These are phyloP conservation scores for Salvelinus sp. DNA, from an alignment of 2,113 vertebrate genomes.

Conservation along the genomic window DNA sequence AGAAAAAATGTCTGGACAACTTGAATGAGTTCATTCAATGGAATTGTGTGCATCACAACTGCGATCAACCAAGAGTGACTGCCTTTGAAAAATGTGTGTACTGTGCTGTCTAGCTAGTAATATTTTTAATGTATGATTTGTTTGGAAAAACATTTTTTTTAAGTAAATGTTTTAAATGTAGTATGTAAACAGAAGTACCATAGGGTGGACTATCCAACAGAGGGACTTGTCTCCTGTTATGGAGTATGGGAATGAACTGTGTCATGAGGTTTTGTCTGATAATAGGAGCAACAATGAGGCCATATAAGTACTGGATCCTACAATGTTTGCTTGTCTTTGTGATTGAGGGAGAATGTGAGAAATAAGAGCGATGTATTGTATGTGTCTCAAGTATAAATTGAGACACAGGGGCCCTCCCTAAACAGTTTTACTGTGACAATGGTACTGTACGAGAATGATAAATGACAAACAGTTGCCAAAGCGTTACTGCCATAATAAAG, in stretches of 20 bases:
- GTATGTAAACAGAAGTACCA: not conserved
- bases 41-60: not conserved
- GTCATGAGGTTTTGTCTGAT: not conserved
- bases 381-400: not conserved
- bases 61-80: not conserved
- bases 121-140: not conserved
- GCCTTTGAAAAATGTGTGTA: conserved; percentile 19
- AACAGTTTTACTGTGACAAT: conserved; percentile 6
- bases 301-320: not conserved
- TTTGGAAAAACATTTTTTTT: not conserved
- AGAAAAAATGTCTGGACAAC: not conserved
- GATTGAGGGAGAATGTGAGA: not conserved
- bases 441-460: not conserved
- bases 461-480: conserved; percentile 2
- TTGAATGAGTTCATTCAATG: not conserved
- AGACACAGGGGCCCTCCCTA: not conserved
- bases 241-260: not conserved
- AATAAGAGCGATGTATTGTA: not conserved
- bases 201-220: not conserved
- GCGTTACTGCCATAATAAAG: conserved; percentile 24
- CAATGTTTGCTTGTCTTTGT: not conserved
- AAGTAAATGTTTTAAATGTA: not conserved
- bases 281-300: not conserved
- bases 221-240: not conserved
- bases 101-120: not conserved